Evolutionary conservation across 92 coral and sea anemone species (phyloP).

Genomic region (Pocillopora meandrina): DNA sequence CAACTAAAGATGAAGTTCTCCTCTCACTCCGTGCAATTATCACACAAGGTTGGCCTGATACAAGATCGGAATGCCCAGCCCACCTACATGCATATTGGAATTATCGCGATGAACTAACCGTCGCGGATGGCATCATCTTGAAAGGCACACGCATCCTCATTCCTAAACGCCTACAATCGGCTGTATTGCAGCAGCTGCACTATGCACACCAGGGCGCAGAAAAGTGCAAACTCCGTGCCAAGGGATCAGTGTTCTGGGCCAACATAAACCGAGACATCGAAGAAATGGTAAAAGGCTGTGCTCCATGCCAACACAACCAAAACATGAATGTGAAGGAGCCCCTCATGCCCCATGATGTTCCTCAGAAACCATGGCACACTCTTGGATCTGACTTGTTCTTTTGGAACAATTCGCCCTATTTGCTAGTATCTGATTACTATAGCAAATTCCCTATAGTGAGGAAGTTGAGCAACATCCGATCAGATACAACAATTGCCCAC

Average conservation of each 20-base stretch:
- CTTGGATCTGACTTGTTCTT: conserved; percentile 62
- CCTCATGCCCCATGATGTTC: conserved; percentile 64
- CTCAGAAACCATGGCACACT: conserved; percentile 71
- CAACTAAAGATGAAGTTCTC: conserved; percentile 52
- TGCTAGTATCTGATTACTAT: conserved; percentile 51
- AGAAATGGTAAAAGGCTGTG: conserved; percentile 64
- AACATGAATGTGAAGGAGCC: conserved; percentile 70
- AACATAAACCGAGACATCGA: conserved; percentile 69
- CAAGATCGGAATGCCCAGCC: conserved; percentile 54
- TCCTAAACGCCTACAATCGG: conserved; percentile 56
- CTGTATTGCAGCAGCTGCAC: conserved; percentile 65
- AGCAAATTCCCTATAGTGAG: conserved; percentile 65
- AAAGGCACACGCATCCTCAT: conserved; percentile 64
- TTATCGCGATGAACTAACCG: no score
- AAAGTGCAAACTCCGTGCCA: conserved; percentile 75
- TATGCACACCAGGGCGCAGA: conserved; percentile 80
- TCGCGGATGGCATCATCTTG: conserved; percentile 20
- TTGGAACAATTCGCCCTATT: conserved; percentile 57
- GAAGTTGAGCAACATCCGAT: conserved; percentile 53
- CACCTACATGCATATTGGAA: conserved; percentile 51
- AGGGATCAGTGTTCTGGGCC: conserved; percentile 72
- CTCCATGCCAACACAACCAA: conserved; percentile 70
- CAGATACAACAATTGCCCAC: conserved; percentile 52
- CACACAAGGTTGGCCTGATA: conserved; percentile 65
- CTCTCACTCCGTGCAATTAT: conserved; percentile 55